Base-by-base conservation (phyloP, 2,888 invertebrate genomes). In the Norana najaformis region DNA sequence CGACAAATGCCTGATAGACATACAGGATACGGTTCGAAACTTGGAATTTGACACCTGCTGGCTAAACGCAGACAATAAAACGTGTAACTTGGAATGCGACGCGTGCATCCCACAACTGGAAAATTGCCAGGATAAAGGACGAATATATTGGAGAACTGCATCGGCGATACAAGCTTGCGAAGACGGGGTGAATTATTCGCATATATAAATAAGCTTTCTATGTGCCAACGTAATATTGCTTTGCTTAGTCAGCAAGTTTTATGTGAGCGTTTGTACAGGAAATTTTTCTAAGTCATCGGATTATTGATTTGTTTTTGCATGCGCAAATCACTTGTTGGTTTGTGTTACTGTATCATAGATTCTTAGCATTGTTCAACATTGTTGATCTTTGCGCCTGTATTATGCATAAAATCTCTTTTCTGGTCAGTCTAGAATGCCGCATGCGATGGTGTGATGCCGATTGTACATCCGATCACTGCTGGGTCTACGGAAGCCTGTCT, bases 371-470 rank as follows among this genome's bases (percentile, higher is more conserved):
- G 69, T 8, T 69, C 11, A 11, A 30, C 30, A 11, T 53, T 4
- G 30, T 69, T n/a, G 16, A 8, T 30, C 69, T 30, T n/a, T 69
- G n/a, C 13, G 69, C n/a, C n/a, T 69, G 69, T 69, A n/a, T 69
- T n/a, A 69, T n/a, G 30, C 30, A 69, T n/a, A 69, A n/a, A n/a
- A 69, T 69, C 85, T 85, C 16, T 85, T 35, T 11, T 85, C 85
- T 85, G 85, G 85, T 85, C 35, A 85, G 85, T 85, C 85, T 85
- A 85, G 85, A 85, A 85, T 85, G 85, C 85, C 23, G 36, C 36
- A 85, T 85, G 36, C 34, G 37, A 23, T 6, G 85, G n/a, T 23
- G 23, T 85, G 35, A 85, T 69, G 69, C n/a, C 69, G n/a, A 69
- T 1, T 3, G n/a, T 69, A n/a, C n/a, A 69, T 69, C 69, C 69